Evolutionary conservation across 2,888 invertebrate genomes (phyloP).

Genomic region (Synanthedon andrenaeformis): DNA sequence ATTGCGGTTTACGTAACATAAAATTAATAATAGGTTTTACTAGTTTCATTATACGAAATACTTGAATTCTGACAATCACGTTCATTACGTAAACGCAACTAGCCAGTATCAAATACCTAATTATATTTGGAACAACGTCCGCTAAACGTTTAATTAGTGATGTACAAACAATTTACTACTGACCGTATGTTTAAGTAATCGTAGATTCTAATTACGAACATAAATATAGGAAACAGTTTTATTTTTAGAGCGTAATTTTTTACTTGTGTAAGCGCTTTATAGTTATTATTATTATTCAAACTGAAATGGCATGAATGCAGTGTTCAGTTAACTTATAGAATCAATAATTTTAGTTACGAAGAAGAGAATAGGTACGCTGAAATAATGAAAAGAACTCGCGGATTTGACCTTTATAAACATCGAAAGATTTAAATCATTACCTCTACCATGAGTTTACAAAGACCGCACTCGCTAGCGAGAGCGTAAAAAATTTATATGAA

Average conservation of each 20-base stretch:
- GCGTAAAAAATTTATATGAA: no score
- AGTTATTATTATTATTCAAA: no score
- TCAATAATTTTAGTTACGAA: no score
- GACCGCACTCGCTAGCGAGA: no score
- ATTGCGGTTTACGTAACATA: not conserved
- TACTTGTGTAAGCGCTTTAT: no score
- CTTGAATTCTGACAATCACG: not conserved
- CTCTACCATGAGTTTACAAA: no score
- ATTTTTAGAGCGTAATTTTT: not conserved
- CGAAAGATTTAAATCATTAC: no score
- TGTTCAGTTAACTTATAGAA: no score
- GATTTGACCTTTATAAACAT: no score
- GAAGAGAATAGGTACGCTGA: no score
- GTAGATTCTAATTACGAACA: constrained; percentile 1
- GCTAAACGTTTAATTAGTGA: constrained; percentile 18
- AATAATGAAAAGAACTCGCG: no score
- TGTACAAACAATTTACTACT: constrained; percentile 5
- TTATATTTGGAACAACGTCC: constrained; percentile 23
- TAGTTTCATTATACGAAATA: not conserved
- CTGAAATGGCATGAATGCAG: no score
- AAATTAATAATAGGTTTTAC: not conserved
- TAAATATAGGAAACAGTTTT: constrained; percentile 1
- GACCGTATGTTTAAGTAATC: not conserved
- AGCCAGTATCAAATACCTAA: constrained; percentile 6
- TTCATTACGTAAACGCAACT: not conserved